Base-by-base conservation (phyloP, 2,113 vertebrate species). In the Syrmaticus mikado region DNA sequence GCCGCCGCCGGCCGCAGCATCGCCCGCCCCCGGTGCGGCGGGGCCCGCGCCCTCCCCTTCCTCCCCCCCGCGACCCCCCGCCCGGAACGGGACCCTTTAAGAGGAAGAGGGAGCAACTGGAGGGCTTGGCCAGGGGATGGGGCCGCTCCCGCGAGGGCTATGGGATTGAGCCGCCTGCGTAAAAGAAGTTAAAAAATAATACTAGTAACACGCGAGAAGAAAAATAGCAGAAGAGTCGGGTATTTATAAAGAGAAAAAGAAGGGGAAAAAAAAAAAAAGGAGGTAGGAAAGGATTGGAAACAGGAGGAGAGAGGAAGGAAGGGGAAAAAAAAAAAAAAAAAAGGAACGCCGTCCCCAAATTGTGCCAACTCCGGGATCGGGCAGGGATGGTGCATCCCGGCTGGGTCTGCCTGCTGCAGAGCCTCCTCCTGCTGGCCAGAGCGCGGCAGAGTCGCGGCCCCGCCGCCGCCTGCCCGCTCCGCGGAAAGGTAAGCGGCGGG, bases 341-440 rank as follows among this genome's bases (percentile, higher is more conserved):
- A 38, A 53, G 3, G 13, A 38, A 62, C 53, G 25, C 8, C 11
- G 7, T 32, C 25, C 34, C n/a, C 21, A 43, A 20, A 15, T 20
- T 50, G 41, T 50, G 25, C 27, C 43, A 19, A 40, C 38, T 3
- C 8, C 5, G 25, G 11, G 14, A 52, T 38, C 9, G 28, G 8
- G 52, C 68, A n/a, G 60, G 41, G 52, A 92, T 83, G 85, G 48
- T 60, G 79, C 43, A 19, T 38, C 41, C 41, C 57, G 52, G 84
- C 73, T 71, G 86, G 77, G 28, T 91, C 3, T 76, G 80, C 72
- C 32, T 80, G 66, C 64, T 80, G 61, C 86, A 71, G 8, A 61
- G 75, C 28, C 70, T 88, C 74, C 85, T 94, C n/a, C 86, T 95
- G 64, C 86, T 92, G 94, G 86, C 90, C 58, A 52, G 41, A 27